phyloP scores from a whole-genome alignment of 2,797 vertebrate genomes.

The Takifugu rubripes region DNA sequence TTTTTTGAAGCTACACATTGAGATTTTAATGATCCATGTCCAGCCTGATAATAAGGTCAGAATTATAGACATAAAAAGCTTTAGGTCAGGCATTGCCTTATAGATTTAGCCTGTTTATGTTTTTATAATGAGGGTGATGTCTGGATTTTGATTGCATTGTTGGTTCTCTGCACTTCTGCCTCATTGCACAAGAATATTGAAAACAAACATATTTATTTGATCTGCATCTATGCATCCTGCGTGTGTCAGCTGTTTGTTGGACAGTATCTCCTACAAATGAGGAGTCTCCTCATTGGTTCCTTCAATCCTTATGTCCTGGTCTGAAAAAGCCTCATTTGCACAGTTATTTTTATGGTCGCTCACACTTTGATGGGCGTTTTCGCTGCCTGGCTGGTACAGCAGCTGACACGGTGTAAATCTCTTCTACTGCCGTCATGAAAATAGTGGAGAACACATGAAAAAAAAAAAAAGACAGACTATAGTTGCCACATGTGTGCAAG shows the following conservation, averaged over 20 bases:
- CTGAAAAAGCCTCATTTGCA: background rate
- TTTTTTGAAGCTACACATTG: slow-evolving; percentile 12
- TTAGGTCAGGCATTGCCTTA: slow-evolving; percentile 27
- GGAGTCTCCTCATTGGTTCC: too few species aligned
- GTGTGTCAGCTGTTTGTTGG: too few species aligned
- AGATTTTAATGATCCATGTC: slow-evolving; percentile 15
- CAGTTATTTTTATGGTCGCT: slow-evolving; percentile 10
- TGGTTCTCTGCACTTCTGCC: background rate
- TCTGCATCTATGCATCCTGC: background rate
- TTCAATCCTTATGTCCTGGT: background rate
- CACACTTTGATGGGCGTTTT: slow-evolving; percentile 18
- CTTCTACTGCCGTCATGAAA: slow-evolving; percentile 1
- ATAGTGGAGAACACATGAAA: slow-evolving; percentile 1
- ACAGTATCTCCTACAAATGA: too few species aligned
- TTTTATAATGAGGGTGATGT: slow-evolving; percentile 8
- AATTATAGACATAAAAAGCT: slow-evolving; percentile 23
- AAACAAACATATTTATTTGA: background rate
- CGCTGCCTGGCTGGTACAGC: slow-evolving; percentile 19
- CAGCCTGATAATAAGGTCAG: slow-evolving; percentile 25
- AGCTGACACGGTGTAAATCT: slow-evolving; percentile 8
- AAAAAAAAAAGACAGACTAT: background rate
- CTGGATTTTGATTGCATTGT: slow-evolving; percentile 10
- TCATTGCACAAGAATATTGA: background rate
- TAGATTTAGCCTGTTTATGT: slow-evolving; percentile 17
- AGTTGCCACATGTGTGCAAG: slow-evolving; percentile 3